Evolutionary conservation across 2,797 vertebrate genomes (phyloP), one percentile per base, ranked within the genome.

Genomic region (Phrynocephalus guinanensis): DNA sequence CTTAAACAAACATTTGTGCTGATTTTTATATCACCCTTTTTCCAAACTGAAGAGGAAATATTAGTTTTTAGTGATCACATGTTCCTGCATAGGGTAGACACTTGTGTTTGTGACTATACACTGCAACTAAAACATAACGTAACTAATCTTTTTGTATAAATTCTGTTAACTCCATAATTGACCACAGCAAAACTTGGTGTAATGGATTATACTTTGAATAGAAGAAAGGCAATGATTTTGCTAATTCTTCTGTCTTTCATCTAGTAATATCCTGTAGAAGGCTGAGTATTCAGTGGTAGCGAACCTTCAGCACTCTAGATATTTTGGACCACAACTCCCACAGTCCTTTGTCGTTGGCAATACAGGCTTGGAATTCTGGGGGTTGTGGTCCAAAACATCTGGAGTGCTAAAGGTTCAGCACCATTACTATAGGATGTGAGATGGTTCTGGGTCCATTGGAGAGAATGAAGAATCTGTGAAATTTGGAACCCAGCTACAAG

Each of bases 1-100:
- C 52, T 56, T 56, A 56, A 56, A 52, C 52, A 52, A 52, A 56
- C 52, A 56, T 11, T 56, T 56, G 52, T 56, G 52, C 52, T 56
- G 52, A 13, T 56, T 56, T 56, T 56, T 56, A 56, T 56, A 56
- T 10, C 52, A 56, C 52, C 52, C 13, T 13, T 56, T 56, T 1
- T 7, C 52, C 52, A 56, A 56, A 56, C 52, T 8, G 52, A 13
- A 56, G 52, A 13, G 52, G 52, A 56, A 56, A 15, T 56, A 56
- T 56, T 56, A 33, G 16, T 9, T 20, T 44, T 38, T 75, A 33
- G 5, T 56, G 52, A 56, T 38, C 72, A 38, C 7, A 78, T 86
- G 52, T 92, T 88, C 90, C 82, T 83, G 22, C 20, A 20, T 24
- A 20, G 76, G 15, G 26, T 3, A 44, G 30, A 33, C 3, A 18